A percentile compares a stretch with the other conserved stretches of the same genome.
Evolutionary conservation across 2,888 invertebrate species (phyloP).

Genomic region (Timema podura): DNA sequence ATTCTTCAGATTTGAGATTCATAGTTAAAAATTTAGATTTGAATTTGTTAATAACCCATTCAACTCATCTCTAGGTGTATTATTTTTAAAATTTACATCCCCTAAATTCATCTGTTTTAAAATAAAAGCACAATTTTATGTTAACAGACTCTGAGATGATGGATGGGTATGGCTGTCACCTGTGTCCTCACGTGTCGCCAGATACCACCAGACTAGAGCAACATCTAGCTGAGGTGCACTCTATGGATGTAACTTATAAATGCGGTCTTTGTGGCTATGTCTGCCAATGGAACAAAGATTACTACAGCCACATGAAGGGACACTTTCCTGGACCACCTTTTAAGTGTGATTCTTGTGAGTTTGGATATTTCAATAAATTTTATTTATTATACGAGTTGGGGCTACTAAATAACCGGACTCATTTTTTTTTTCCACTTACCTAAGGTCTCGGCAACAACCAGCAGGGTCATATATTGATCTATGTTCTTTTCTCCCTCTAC

Average conservation of each 20-base stretch:
- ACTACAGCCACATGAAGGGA: constrained; percentile 57
- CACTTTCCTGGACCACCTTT: constrained; percentile 61
- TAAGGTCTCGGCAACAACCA: too few relatives aligned
- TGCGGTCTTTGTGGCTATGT: constrained; percentile 60
- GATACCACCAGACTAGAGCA: constrained; percentile 51
- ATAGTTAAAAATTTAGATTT: too few relatives aligned
- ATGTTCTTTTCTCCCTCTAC: too few relatives aligned
- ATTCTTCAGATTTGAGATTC: too few relatives aligned
- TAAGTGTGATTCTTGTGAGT: constrained; percentile 55
- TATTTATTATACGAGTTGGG: neutral
- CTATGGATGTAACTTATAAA: constrained; percentile 55
- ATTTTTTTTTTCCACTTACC: neutral
- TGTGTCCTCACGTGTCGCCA: constrained; percentile 51
- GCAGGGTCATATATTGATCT: too few relatives aligned
- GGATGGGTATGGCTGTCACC: constrained; percentile 44
- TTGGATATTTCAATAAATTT: neutral
- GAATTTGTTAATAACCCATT: too few relatives aligned
- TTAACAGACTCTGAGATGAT: neutral
- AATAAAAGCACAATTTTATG: too few relatives aligned
- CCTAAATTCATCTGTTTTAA: too few relatives aligned
- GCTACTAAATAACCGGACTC: neutral
- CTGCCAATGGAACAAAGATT: constrained; percentile 58
- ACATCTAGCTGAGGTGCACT: constrained; percentile 53
- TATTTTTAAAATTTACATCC: too few relatives aligned
- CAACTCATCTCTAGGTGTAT: too few relatives aligned